Evolutionary conservation across 2,113 vertebrate species (phyloP).

Genomic region (Dryoscopus gambensis): DNA sequence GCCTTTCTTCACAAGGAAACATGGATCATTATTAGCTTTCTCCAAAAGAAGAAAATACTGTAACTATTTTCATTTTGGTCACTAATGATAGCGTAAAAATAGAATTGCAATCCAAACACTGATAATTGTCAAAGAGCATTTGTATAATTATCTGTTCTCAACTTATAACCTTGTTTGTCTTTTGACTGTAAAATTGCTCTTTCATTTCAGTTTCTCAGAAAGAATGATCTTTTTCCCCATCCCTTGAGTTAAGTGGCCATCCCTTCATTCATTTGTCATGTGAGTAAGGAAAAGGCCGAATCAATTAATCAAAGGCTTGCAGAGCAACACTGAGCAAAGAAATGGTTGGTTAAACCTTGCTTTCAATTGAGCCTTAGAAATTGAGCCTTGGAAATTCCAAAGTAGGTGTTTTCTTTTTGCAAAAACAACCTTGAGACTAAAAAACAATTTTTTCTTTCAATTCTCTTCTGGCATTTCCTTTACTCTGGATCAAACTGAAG

Average conservation of each 20-base stretch:
- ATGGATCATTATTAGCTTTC: background rate
- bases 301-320: conserved; percentile 13
- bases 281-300: background rate
- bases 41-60: background rate
- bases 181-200: background rate
- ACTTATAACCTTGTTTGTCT: background rate
- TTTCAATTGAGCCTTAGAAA: background rate
- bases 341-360: background rate
- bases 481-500: background rate
- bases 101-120: background rate
- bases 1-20: background rate
- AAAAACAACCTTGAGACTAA: background rate
- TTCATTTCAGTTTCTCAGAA: background rate
- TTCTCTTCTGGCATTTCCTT: background rate
- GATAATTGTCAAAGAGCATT: background rate
- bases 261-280: background rate
- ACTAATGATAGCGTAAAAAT: background rate
- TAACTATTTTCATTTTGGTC: background rate
- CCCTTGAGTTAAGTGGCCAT: background rate
- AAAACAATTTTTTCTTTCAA: background rate
- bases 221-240: background rate
- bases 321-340: background rate
- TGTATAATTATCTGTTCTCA: background rate
- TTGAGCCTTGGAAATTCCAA: background rate
- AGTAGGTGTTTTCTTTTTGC: background rate